Evolutionary conservation across 2,797 vertebrate genomes (phyloP).

Genomic region (Microctenopoma steveboyesi): DNA sequence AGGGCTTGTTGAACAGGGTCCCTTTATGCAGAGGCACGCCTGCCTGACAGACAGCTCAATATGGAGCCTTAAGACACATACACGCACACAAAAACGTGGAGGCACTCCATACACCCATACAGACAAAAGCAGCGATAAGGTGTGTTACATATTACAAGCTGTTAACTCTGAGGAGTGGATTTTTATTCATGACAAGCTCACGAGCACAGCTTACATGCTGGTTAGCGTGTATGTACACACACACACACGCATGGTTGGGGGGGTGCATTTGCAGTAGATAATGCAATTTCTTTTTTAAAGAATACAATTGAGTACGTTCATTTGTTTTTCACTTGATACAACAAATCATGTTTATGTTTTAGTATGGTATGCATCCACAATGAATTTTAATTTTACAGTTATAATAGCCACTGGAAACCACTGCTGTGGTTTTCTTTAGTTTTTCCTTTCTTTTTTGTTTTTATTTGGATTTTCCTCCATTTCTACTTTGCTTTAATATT

Average conservation of each 20-base stretch:
- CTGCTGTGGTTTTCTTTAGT: background rate
- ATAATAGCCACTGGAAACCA: background rate
- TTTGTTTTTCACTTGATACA: too few relatives aligned
- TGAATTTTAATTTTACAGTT: background rate
- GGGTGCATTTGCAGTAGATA: too few relatives aligned
- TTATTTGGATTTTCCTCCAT: too few relatives aligned
- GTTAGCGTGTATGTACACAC: background rate
- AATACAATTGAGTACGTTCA: too few relatives aligned
- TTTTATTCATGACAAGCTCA: slow-evolving; percentile 67
- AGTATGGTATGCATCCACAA: background rate
- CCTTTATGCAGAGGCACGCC: slow-evolving; percentile 63
- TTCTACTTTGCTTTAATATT: background rate
- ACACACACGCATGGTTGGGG: too few relatives aligned
- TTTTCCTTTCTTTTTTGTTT: too few relatives aligned
- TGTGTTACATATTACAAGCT: slow-evolving; percentile 68
- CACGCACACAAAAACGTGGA: slow-evolving; percentile 21
- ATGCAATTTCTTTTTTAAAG: too few relatives aligned
- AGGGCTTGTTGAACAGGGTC: slow-evolving; percentile 57
- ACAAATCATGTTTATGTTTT: too few relatives aligned
- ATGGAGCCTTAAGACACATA: slow-evolving; percentile 48
- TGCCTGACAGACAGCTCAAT: slow-evolving; percentile 59
- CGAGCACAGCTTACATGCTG: slow-evolving; percentile 48
- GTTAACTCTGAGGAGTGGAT: slow-evolving; percentile 66
- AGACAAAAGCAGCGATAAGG: slow-evolving; percentile 31
- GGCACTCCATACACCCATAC: slow-evolving; percentile 16